phyloP scores from a whole-genome alignment of 1,140 invertebrate genomes.

The Telenomus remus region DNA sequence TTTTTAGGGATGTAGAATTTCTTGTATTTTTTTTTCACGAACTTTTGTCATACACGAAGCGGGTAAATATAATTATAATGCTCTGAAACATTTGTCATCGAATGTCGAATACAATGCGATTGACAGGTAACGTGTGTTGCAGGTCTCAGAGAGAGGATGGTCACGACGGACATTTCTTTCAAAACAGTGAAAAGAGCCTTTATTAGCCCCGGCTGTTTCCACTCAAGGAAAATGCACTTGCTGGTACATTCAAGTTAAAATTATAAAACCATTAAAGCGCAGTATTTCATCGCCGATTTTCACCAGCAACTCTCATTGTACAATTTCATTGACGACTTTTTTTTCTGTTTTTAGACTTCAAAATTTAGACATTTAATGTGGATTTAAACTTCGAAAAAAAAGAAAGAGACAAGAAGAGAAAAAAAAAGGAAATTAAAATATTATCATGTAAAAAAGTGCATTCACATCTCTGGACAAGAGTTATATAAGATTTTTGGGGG shows the following conservation, averaged over 20 bases:
- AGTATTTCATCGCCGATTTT: neutral
- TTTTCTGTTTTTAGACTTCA: too few species aligned
- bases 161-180: slow-evolving; percentile 9
- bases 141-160: slow-evolving; percentile 25
- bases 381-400: too few species aligned
- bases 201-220: slow-evolving; percentile 1
- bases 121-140: slow-evolving; percentile 33
- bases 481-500: neutral
- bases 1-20: slow-evolving; percentile 5
- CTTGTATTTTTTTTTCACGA: neutral
- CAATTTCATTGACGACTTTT: neutral
- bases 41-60: slow-evolving; percentile 15
- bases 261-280: slow-evolving; percentile 11
- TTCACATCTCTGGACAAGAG: neutral
- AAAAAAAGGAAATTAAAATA: too few species aligned
- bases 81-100: slow-evolving; percentile 38
- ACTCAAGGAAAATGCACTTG: slow-evolving; percentile 16
- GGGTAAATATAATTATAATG: slow-evolving; percentile 12
- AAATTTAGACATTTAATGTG: too few species aligned
- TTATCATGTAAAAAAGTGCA: too few species aligned
- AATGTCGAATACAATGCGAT: slow-evolving; percentile 26
- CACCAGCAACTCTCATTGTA: neutral
- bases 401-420: too few species aligned
- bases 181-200: slow-evolving; percentile 5
- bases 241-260: slow-evolving; percentile 15